Conservation (phyloP, 2,113 vertebrate species). For the Pelodiscus sinensis region DNA sequence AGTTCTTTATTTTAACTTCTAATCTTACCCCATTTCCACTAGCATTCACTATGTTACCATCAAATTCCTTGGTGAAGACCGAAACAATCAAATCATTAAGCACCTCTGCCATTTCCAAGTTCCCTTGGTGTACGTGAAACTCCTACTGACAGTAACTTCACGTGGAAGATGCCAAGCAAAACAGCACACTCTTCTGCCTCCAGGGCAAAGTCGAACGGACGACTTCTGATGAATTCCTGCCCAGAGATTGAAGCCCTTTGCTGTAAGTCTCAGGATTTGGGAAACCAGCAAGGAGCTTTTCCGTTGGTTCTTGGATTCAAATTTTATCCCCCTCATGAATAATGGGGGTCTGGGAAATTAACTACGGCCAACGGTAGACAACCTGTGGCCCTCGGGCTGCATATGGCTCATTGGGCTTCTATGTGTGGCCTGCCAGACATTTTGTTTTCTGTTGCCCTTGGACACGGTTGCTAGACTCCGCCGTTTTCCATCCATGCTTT, state of each 20-base stretch:
- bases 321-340: fast-evolving
- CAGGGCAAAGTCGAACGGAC: not conserved
- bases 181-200: not conserved
- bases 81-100: too few relatives aligned
- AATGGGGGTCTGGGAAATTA: not conserved
- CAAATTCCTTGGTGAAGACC: too few relatives aligned
- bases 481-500: too few relatives aligned
- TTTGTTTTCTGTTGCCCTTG: too few relatives aligned
- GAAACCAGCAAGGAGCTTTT: not conserved
- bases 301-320: not conserved
- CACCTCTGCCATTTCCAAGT: not conserved
- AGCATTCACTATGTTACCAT: too few relatives aligned
- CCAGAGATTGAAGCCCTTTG: not conserved
- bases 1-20: too few relatives aligned
- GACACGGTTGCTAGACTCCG: too few relatives aligned
- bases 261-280: not conserved
- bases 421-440: too few relatives aligned
- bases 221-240: not conserved
- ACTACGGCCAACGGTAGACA: too few relatives aligned
- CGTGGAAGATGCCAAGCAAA: not conserved
- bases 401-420: too few relatives aligned
- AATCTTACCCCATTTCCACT: too few relatives aligned
- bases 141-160: not conserved
- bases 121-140: not conserved
- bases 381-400: too few relatives aligned